phyloP scores from a whole-genome alignment of 2,113 vertebrate genomes.

The Xenus cinereus region DNA sequence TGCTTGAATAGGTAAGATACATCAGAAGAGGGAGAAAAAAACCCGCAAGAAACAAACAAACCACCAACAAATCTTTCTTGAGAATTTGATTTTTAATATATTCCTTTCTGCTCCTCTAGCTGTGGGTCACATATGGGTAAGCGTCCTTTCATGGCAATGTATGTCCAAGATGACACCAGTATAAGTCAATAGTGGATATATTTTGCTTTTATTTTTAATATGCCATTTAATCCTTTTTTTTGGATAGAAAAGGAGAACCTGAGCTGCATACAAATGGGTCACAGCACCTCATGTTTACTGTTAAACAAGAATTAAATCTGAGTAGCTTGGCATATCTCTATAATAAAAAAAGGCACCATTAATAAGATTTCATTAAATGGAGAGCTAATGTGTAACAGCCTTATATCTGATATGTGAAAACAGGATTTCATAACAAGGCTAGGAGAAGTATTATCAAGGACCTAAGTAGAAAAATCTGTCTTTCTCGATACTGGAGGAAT shows the following conservation, averaged over 20 bases:
- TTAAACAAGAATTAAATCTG: conserved; percentile 52
- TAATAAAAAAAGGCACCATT: conserved; percentile 56
- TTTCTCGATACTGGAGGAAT: conserved; percentile 63
- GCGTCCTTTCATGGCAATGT: background rate
- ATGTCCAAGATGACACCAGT: background rate
- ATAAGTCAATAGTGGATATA: background rate
- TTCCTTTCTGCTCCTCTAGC: background rate
- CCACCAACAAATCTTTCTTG: background rate
- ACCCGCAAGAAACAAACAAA: background rate
- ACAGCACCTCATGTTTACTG: conserved; percentile 42
- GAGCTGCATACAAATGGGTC: conserved; percentile 44
- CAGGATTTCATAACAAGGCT: conserved; percentile 62
- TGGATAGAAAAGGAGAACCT: background rate
- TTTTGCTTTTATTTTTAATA: conserved; percentile 1
- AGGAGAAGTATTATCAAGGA: conserved; percentile 34
- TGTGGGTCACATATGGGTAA: background rate
- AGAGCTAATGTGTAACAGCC: conserved; percentile 53
- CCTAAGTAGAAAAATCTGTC: conserved; percentile 55
- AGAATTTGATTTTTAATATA: background rate
- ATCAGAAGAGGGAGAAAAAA: background rate
- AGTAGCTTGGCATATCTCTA: conserved; percentile 40
- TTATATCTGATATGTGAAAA: conserved; percentile 67
- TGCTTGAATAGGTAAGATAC: background rate
- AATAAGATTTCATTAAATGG: conserved; percentile 63
- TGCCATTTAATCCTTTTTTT: background rate